Percentiles rank a stretch among this genome's conserved stretches.
Conservation (phyloP, 2,797 vertebrate species). For the Melopsittacus undulatus region DNA sequence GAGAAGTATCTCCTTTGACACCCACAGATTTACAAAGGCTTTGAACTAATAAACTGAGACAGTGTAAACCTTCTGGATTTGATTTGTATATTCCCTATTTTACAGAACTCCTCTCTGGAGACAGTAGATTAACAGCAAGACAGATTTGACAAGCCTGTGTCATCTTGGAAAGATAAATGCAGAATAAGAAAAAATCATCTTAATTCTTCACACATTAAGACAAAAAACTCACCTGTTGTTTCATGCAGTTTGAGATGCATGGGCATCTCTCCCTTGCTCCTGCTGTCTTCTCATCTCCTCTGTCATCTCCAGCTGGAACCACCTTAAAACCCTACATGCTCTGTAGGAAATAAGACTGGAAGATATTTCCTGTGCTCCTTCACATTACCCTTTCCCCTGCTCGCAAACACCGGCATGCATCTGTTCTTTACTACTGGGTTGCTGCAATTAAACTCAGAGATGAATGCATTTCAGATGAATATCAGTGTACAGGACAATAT, state of each 20-base stretch:
- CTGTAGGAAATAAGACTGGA: neutral
- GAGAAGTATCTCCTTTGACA: conserved; percentile 16
- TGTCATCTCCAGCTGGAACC: neutral
- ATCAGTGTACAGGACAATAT: neutral
- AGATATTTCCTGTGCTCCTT: neutral
- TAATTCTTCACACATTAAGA: neutral
- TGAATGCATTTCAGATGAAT: neutral
- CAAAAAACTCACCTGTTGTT: rapidly evolving
- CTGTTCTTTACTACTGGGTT: neutral
- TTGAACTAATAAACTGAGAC: neutral
- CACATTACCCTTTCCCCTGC: neutral
- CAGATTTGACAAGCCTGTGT: neutral
- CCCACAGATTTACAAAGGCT: neutral
- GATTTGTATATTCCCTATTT: neutral
- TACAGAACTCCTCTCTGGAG: neutral
- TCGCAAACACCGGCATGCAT: rapidly evolving
- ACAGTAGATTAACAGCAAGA: neutral
- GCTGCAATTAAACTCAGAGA: neutral
- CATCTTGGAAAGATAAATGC: neutral
- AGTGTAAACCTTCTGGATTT: neutral
- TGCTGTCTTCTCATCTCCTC: neutral
- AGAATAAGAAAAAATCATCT: neutral
- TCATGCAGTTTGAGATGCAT: neutral
- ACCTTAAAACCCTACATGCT: neutral
- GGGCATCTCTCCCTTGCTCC: neutral